Evolutionary conservation across 2,113 vertebrate species (phyloP), one percentile per base, ranked within the genome.

Genomic region (Capricornis sumatraensis): DNA sequence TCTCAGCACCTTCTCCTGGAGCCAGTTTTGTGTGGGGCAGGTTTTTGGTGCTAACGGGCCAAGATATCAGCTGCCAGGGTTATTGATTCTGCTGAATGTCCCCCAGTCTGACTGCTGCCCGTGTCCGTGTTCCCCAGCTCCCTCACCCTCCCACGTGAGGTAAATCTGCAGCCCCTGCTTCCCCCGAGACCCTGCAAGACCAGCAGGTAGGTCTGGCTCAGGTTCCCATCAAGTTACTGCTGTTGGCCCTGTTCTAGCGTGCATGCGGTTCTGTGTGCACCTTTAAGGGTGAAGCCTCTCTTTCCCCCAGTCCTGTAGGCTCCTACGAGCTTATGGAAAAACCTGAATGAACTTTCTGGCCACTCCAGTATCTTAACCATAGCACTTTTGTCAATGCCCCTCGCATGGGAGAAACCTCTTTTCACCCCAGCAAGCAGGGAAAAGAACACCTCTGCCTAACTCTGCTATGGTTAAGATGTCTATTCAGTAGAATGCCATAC

Each of bases 41-140:
- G 33, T 53, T 55, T 36, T 40, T 25, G 81, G n/a, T 1, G 1
- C 52, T 16, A 55, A 83, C 1, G 21, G 50, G 21, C 33, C 52
- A 14, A 36, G 21, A 36, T 55, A 15, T 15, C 52, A 36, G 81
- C 52, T 14, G 2, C 21, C 52, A 55, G 52, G 6, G 2, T 53
- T 36, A n/a, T 27, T 36, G 17, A 7, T 23, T 23, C 33, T 8
- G 81, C 81, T 55, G 81, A 25, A 27, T 2, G 52, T 9, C 13
- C 6, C 21, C 52, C 7, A 15, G 23, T 83, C 14, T 55, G 50
- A n/a, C 81, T 83, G 81, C 81, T 14, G 12, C 13, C 21, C 0
- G 0, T 7, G 52, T 36, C 33, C 7, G 0, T 25, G 21, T 36
- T 8, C 19, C 33, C 21, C 7, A 13, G 21, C 12, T 8, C 19